phyloP scores from a whole-genome alignment of 2,797 vertebrate species.

The Thaleichthys pacificus region DNA sequence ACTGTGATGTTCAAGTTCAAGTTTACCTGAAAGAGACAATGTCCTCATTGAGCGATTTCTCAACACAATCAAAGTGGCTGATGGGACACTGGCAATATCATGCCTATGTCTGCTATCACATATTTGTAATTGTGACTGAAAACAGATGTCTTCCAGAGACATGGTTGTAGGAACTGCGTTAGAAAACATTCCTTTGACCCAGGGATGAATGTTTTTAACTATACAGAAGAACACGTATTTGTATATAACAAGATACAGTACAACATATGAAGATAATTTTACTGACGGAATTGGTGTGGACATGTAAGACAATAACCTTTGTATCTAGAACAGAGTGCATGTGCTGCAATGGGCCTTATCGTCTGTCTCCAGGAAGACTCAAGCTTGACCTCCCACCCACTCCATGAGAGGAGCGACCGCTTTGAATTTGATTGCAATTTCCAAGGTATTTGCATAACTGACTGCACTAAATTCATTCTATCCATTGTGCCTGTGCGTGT shows the following conservation, averaged over 20 bases:
- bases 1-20: constrained; percentile 62
- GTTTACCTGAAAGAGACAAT: constrained; percentile 51
- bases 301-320: constrained; percentile 3
- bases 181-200: constrained; percentile 44
- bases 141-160: constrained; percentile 32
- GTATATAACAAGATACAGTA: background rate
- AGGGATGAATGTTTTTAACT: background rate
- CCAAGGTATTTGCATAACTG: constrained; percentile 36
- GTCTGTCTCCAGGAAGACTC: constrained; percentile 30
- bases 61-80: background rate
- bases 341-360: constrained; percentile 8
- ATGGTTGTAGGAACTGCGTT: constrained; percentile 3
- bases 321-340: background rate
- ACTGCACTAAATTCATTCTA: constrained; percentile 6
- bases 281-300: background rate
- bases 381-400: background rate
- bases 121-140: constrained; percentile 44
- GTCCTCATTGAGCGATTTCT: constrained; percentile 6
- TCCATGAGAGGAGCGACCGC: background rate
- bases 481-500: background rate
- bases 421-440: constrained; percentile 29
- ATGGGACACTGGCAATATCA: background rate
- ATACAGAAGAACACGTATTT: background rate
- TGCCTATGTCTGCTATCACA: constrained; percentile 41
- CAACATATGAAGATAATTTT: background rate